These are phyloP conservation scores for Acrossocheilus fasciatus DNA, from an alignment of 2,797 vertebrate species.

Conservation along the genomic window DNA sequence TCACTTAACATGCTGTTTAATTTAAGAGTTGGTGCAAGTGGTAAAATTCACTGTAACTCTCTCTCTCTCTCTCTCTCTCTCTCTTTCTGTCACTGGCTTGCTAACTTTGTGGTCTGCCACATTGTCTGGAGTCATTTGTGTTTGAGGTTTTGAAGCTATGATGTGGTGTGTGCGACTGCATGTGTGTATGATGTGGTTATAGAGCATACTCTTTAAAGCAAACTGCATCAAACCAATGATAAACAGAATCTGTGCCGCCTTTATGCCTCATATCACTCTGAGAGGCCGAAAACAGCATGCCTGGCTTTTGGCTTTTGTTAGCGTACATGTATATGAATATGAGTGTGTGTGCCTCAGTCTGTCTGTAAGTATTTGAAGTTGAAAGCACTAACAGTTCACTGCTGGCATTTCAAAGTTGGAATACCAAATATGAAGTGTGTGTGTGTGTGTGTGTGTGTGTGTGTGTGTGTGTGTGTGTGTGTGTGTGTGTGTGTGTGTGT, in stretches of 20 bases:
- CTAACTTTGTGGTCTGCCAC: slow-evolving; percentile 47
- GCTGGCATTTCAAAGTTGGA: slow-evolving; percentile 37
- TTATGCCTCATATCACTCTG: slow-evolving; percentile 16
- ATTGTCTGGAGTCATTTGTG: slow-evolving; percentile 52
- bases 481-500: not conserved
- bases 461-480: no score
- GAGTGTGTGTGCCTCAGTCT: slow-evolving; percentile 18
- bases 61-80: not conserved
- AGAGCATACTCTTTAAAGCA: slow-evolving; percentile 44
- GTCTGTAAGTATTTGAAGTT: slow-evolving; percentile 45
- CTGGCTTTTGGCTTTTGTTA: slow-evolving; percentile 59
- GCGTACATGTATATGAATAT: slow-evolving; percentile 47
- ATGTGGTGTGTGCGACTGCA: slow-evolving; percentile 35
- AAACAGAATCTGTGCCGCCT: slow-evolving; percentile 43
- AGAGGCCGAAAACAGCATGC: slow-evolving; percentile 23
- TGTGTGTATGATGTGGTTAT: slow-evolving; percentile 40
- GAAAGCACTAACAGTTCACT: slow-evolving; percentile 33
- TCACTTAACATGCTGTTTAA: slow-evolving; percentile 23
- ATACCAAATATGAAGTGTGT: slow-evolving; percentile 31
- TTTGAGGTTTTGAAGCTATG: slow-evolving; percentile 43
- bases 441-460: not conserved
- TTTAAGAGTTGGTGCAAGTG: slow-evolving; percentile 26
- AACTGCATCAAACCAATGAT: slow-evolving; percentile 45
- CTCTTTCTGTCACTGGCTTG: slow-evolving; percentile 11
- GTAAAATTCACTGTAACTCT: not conserved